Base-by-base conservation (phyloP, 1,140 invertebrate genomes). In the Leptinotarsa defecta region DNA sequence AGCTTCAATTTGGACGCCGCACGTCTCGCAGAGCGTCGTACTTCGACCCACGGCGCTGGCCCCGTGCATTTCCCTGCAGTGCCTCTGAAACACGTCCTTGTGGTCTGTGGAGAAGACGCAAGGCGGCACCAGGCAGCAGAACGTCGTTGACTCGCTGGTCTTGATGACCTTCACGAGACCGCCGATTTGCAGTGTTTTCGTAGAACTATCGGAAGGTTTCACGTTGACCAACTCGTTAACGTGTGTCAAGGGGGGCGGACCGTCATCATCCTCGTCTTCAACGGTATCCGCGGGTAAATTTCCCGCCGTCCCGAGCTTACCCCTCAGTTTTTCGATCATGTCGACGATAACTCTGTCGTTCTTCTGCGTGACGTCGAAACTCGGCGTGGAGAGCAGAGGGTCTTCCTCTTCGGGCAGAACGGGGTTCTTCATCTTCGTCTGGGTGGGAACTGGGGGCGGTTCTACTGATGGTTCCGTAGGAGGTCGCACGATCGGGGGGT, bases 41-140 rank as follows among this genome's bases (percentile, higher is more conserved):
- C 74, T 19, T 67, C 24, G 62, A n/a, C 48, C 43, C n/a, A 71
- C 20, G 6, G 22, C 19, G 19, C 15, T 43, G 13, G 64, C 48
- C 34, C 64, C 61, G 57, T 83, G 81, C 13, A 74, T 76, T 27
- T 78, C 77, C 43, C 77, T 80, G 69, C 81, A 85, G 75, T 85
- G 84, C 13, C 67, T 69, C 48, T 78, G 74, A 64, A 83, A 82
- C 1, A 77, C 70, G 4, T 76, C 63, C 24, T 75, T 71, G 27
- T 79, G 71, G 48, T 77, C 78, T 0, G 83, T 81, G 13, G 73
- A 73, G 61, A 82, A 82, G 13, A 79, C 72, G 69, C 84, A 85
- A n/a, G 74, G 70, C 8, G 78, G 75, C 19, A 80, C 77, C 19
- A 76, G 65, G 74, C 84, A 85, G 17, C 71, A 74, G 67, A 81